These are phyloP conservation scores for Polypedilum pembai DNA, from an alignment of 1,140 invertebrate genomes.

Conservation along the genomic window DNA sequence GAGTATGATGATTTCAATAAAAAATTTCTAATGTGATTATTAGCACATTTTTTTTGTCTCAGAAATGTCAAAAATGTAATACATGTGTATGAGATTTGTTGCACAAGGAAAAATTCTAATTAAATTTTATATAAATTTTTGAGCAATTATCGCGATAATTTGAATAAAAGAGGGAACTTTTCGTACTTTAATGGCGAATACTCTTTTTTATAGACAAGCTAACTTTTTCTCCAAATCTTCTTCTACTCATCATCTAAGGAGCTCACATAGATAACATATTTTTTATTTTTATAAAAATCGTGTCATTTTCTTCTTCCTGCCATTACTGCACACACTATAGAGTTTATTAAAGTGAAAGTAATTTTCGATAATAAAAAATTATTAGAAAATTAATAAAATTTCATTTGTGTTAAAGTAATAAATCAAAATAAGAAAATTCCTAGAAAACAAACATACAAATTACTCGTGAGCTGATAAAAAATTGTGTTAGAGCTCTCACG, in stretches of 20 bases:
- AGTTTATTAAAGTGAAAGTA: not conserved
- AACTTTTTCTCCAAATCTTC: not conserved
- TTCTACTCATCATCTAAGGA: not conserved
- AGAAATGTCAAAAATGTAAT: not conserved
- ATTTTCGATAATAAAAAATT: not conserved
- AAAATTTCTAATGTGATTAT: slow-evolving; percentile 19
- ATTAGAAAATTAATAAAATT: slow-evolving; percentile 2
- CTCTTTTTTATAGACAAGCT: not conserved
- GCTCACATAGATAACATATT: not conserved
- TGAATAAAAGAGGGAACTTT: too few relatives aligned
- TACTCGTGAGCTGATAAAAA: too few relatives aligned
- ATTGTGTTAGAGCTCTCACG: too few relatives aligned
- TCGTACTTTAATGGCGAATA: not conserved
- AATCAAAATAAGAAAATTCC: not conserved
- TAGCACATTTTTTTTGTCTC: slow-evolving; percentile 12
- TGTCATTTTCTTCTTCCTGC: not conserved
- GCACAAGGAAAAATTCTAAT: not conserved
- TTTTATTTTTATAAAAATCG: not conserved
- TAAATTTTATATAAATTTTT: not conserved
- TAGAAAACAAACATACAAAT: not conserved
- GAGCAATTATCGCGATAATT: too few relatives aligned
- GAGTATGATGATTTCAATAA: slow-evolving; percentile 18
- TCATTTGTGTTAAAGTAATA: not conserved
- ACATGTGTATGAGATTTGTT: not conserved
- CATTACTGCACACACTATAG: too few relatives aligned